Evolutionary conservation across 2,797 vertebrate species (phyloP).

Genomic region (Emys orbicularis): DNA sequence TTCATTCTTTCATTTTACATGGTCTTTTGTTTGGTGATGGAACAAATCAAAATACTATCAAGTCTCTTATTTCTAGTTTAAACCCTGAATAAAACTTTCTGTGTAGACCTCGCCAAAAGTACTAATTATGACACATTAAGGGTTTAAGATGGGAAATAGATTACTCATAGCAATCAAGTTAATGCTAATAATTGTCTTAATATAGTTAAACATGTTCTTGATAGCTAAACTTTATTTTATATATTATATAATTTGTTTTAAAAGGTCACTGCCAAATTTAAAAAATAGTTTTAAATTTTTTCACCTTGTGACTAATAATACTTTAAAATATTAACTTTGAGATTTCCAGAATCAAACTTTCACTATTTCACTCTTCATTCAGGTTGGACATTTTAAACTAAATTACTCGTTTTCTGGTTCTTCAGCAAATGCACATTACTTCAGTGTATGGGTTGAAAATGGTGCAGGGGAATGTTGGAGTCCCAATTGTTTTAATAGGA

Average conservation of each 20-base stretch:
- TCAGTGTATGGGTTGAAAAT: neutral
- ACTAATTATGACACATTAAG: constrained; percentile 9
- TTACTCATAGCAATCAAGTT: constrained; percentile 1
- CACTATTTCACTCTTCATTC: neutral
- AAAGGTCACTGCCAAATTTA: neutral
- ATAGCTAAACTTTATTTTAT: neutral
- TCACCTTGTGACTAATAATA: neutral
- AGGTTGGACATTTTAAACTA: neutral
- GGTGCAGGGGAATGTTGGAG: neutral
- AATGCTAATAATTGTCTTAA: neutral
- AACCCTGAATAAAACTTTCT: constrained; percentile 8
- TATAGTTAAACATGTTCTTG: neutral
- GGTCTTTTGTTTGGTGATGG: neutral
- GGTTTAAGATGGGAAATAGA: neutral
- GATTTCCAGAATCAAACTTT: neutral
- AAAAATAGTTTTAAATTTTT: neutral
- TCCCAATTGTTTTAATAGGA: neutral
- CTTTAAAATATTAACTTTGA: neutral
- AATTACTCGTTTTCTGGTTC: neutral
- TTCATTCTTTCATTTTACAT: neutral
- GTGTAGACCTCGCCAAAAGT: neutral
- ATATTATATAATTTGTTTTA: neutral
- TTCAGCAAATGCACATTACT: neutral
- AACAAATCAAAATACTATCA: neutral
- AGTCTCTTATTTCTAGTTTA: neutral